Evolutionary conservation across 2,888 invertebrate genomes (phyloP), one percentile per base, ranked within the genome.

Genomic region (Lepidochitona cinerea): DNA sequence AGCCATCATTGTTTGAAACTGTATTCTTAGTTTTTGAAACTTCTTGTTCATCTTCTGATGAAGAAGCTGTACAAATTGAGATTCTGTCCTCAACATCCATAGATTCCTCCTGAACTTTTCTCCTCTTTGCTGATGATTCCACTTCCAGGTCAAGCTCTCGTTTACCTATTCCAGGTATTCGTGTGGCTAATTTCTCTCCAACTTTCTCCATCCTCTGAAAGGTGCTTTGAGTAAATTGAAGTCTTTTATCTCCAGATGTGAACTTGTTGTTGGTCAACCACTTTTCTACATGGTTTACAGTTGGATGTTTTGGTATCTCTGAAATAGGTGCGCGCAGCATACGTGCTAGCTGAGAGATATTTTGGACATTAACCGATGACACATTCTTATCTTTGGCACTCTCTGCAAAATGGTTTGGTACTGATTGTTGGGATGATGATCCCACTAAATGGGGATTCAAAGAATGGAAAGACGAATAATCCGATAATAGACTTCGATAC

Each of bases 401-500:
- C 23, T 49, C 23, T 18, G 49, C 49, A 49, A 49, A 49, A 23
- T 49, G 49, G 49, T 49, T 49, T 49, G 2, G n/a, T n/a, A n/a
- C n/a, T n/a, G n/a, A n/a, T n/a, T n/a, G n/a, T n/a, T n/a, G n/a
- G n/a, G n/a, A n/a, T n/a, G n/a, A n/a, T n/a, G 49, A 49, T 49
- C n/a, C 2, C 23, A n/a, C 49, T 49, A 23, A 49, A 7, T 49
- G 2, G n/a, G 18, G 2, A 7, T 4, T 18, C 23, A 7, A 18
- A n/a, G 49, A 7, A 23, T 49, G 49, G 23, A 23, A 49, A 49
- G 49, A 41, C 9, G 59, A 64, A 32, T 32, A 64, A 1, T 86
- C 85, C 37, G 82, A 78, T 71, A 85, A 67, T 37, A 86, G 72
- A 72, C 84, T 83, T 37, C 80, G 73, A 67, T 84, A 84, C 52